phyloP scores from a whole-genome alignment of 1,140 invertebrate genomes.

The Leptestheria dahalacensis region DNA sequence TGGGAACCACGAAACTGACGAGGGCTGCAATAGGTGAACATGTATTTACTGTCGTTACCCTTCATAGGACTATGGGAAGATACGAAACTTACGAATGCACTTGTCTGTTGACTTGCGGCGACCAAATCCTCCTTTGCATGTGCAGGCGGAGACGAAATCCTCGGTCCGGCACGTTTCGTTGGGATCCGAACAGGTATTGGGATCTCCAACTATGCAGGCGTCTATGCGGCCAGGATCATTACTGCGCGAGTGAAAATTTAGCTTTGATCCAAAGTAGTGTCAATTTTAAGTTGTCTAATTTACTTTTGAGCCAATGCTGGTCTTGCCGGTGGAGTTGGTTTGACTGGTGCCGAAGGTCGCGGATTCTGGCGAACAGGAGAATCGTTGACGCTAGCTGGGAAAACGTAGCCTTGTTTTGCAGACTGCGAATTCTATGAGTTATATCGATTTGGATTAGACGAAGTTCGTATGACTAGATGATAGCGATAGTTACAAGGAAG shows the following conservation, averaged over 20 bases:
- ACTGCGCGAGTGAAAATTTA: constrained; percentile 6
- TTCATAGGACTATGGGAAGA: neutral
- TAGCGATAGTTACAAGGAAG: no score
- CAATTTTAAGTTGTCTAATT: constrained; percentile 4
- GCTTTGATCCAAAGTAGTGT: neutral
- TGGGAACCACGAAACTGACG: constrained; percentile 58
- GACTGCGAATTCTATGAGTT: no score
- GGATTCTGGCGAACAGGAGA: neutral
- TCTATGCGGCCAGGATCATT: constrained; percentile 46
- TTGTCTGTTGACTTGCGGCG: constrained; percentile 56
- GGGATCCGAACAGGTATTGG: constrained; percentile 71
- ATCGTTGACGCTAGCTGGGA: neutral
- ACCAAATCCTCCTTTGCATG: constrained; percentile 71
- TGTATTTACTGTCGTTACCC: neutral
- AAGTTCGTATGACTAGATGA: no score
- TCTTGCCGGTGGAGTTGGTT: constrained; percentile 11
- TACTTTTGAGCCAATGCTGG: constrained; percentile 16
- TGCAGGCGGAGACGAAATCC: constrained; percentile 76
- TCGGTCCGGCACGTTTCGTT: constrained; percentile 77
- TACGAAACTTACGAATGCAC: constrained; percentile 53
- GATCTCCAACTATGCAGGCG: constrained; percentile 84
- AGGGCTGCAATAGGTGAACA: constrained; percentile 32
- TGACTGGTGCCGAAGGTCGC: constrained; percentile 9
- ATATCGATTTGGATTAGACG: no score
- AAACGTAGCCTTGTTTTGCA: neutral